Conservation (phyloP, 2,113 vertebrate genomes). For the Gavialis gangeticus region DNA sequence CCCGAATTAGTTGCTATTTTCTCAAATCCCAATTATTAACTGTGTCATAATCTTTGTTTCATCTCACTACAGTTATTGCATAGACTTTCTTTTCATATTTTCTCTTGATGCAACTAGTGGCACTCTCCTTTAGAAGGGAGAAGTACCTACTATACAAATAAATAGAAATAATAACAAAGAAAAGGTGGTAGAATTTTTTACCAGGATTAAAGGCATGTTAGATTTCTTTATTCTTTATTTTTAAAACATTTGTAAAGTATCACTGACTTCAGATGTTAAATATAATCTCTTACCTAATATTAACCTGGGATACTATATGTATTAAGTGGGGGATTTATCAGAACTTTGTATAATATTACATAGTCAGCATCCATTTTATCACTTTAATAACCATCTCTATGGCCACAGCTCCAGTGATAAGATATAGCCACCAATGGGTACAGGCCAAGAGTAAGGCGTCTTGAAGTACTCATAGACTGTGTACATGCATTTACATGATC, state of each 20-base stretch:
- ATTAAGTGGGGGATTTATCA: not conserved
- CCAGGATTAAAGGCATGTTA: not conserved
- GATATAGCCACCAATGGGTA: not conserved
- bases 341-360: not conserved
- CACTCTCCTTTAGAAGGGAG: not conserved
- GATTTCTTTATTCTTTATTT: not conserved
- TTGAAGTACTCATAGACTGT: not conserved
- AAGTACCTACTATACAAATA: not conserved
- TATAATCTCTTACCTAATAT: not conserved
- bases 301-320: not conserved
- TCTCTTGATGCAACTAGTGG: not conserved
- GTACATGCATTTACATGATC: too few relatives aligned
- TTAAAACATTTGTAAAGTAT: slow-evolving; percentile 23
- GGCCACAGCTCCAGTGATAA: not conserved
- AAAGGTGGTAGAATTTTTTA: not conserved
- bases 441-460: not conserved
- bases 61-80: not conserved
- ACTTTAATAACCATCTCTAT: not conserved
- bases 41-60: slow-evolving; percentile 26
- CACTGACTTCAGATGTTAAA: not conserved
- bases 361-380: not conserved
- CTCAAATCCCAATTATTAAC: slow-evolving; percentile 49
- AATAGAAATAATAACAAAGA: not conserved
- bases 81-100: slow-evolving; percentile 26
- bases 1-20: slow-evolving; percentile 34